phyloP scores from a whole-genome alignment of 2,888 invertebrate species.

The Tetropium fuscum region DNA sequence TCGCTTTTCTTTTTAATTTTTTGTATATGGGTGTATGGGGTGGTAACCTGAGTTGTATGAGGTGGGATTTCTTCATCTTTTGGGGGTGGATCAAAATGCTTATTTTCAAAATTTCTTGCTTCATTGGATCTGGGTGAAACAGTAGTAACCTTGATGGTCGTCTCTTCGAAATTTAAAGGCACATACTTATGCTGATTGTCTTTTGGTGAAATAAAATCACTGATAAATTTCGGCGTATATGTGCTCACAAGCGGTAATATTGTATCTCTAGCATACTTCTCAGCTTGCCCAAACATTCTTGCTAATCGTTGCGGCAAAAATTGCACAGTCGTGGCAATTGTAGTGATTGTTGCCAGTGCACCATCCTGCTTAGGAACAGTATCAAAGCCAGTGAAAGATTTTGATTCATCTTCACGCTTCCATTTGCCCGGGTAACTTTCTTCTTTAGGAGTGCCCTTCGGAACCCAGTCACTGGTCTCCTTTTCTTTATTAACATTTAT shows the following conservation, averaged over 20 bases:
- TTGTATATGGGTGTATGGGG: conserved; percentile 60
- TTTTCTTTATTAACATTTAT: conserved; percentile 55
- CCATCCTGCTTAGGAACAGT: conserved; percentile 45
- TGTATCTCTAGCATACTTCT: conserved; percentile 83
- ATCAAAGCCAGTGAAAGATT: conserved; percentile 35
- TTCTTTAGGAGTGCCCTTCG: conserved; percentile 41
- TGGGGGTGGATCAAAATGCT: conserved; percentile 38
- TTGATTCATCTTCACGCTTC: conserved; percentile 61
- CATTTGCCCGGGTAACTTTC: conserved; percentile 52
- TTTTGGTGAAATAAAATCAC: conserved; percentile 60
- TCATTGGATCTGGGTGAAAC: conserved; percentile 7
- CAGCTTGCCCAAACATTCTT: conserved; percentile 84
- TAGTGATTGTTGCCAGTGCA: conserved; percentile 59
- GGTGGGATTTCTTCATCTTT: conserved; percentile 21
- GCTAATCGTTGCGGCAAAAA: conserved; percentile 83
- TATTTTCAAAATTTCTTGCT: conserved; percentile 36
- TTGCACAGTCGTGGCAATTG: conserved; percentile 79
- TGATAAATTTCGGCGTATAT: conserved; percentile 78
- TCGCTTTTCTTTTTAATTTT: conserved; percentile 56
- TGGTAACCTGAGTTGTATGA: conserved; percentile 44
- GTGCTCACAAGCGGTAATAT: conserved; percentile 82
- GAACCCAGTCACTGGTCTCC: conserved; percentile 54
- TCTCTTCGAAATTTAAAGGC: conserved; percentile 59
- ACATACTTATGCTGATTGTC: conserved; percentile 57
- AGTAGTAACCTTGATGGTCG: conserved; percentile 19